phyloP scores from a whole-genome alignment of 2,113 vertebrate species.

The Gymnogyps californianus region DNA sequence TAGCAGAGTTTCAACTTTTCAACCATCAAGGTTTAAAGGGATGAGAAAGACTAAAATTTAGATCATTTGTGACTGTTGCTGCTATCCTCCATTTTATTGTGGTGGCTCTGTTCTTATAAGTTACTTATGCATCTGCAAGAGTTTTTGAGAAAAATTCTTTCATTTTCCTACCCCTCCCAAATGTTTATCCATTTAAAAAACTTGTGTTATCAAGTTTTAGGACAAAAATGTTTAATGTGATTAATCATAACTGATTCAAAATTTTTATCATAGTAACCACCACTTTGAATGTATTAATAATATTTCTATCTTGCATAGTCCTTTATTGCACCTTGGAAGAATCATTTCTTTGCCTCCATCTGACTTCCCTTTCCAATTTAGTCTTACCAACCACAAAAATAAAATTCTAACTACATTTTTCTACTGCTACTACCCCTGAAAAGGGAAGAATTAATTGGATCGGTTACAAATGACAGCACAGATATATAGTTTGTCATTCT shows the following conservation, averaged over 20 bases:
- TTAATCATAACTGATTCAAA: neutral
- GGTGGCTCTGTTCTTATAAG: neutral
- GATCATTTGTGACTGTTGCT: neutral
- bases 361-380: neutral
- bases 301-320: neutral
- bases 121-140: neutral
- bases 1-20: neutral
- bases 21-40: neutral
- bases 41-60: neutral
- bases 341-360: neutral
- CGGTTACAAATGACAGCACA: conserved; percentile 6
- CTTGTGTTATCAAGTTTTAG: neutral
- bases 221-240: neutral
- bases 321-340: neutral
- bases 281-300: neutral
- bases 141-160: neutral
- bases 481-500: conserved; percentile 8
- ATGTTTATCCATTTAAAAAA: neutral
- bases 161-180: neutral
- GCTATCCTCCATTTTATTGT: neutral
- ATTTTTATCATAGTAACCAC: neutral
- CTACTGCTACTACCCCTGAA: neutral
- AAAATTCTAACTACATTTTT: neutral
- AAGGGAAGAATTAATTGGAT: neutral
- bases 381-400: neutral